Evolutionary conservation across 2,113 vertebrate species (phyloP), one percentile per base, ranked within the genome.

Genomic region (Siniperca chuatsi): DNA sequence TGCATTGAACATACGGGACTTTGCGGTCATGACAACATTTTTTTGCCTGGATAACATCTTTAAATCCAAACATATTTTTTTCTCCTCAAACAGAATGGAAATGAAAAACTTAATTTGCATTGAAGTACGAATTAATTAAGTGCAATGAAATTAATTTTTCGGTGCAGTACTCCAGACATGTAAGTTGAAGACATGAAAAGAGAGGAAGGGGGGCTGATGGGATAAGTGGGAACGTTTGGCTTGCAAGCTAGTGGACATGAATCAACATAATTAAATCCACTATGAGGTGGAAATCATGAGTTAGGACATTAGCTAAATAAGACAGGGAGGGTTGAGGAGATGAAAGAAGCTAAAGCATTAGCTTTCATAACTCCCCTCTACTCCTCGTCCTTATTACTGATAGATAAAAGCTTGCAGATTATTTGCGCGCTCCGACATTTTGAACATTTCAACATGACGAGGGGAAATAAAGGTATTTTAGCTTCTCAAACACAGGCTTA

Each of bases 91-190:
- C 66, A 78, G 70, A 89, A 71, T 67, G 79, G 54, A 77, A 82
- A 79, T 78, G n/a, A 89, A 77, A 90, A 90, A 72, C 25, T 57
- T 69, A 73, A 85, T 64, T 64, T 83, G 70, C 81, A 89, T 44
- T 85, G 66, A 93, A 89, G 80, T 78, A 52, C 62, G 70, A 90
- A 88, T 86, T 90, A 89, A 90, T 90, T 88, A 89, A 89, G 57
- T n/a, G 77, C 64, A 90, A 69, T 82, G 52, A 83, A 88, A 92
- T 88, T 84, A 77, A 94, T 90, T 81, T 90, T 89, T 89, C 48
- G 33, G n/a, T 72, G 66, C 79, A 83, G 68, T 48, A 40, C 71
- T 82, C 67, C 72, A 81, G 68, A 92, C 75, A 85, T 87, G 77
- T 79, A 90, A 67, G 79, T 75, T 81, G 35, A 68, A 86, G 80